These are phyloP conservation scores for Papilio protenor DNA, from an alignment of 2,888 invertebrate species.

Conservation along the genomic window DNA sequence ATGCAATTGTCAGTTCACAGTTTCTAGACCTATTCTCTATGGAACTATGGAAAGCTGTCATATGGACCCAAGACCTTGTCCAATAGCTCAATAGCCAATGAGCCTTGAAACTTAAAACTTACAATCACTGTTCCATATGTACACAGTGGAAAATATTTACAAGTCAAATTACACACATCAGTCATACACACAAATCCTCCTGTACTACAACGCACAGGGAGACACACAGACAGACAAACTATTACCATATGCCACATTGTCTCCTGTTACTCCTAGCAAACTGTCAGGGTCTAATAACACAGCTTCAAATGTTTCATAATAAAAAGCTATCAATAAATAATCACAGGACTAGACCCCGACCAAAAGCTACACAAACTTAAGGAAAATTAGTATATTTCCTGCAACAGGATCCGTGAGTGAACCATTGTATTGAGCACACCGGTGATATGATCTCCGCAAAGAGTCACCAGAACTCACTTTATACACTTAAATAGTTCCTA, in stretches of 20 bases:
- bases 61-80: conserved; percentile 7
- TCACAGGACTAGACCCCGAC: conserved; percentile 17
- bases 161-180: conserved; percentile 64
- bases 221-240: conserved; percentile 53
- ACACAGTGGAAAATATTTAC: conserved; percentile 75
- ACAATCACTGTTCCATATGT: conserved; percentile 73
- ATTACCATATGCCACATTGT: background rate
- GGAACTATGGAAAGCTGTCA: conserved; percentile 21
- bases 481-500: conserved; percentile 49
- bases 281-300: conserved; percentile 8
- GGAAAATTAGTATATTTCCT: conserved; percentile 43
- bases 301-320: conserved; percentile 35
- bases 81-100: conserved; percentile 22
- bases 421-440: conserved; percentile 69
- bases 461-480: conserved; percentile 44
- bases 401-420: conserved; percentile 53
- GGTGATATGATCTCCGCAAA: conserved; percentile 46
- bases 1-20: conserved; percentile 57
- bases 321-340: conserved; percentile 19
- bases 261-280: conserved; percentile 23
- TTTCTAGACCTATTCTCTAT: conserved; percentile 45
- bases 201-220: conserved; percentile 76
- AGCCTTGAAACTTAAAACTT: conserved; percentile 68
- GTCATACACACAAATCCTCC: conserved; percentile 52
- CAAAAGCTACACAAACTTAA: conserved; percentile 38